Evolutionary conservation across 2,888 invertebrate genomes (phyloP).

Genomic region (Hymenopus coronatus): DNA sequence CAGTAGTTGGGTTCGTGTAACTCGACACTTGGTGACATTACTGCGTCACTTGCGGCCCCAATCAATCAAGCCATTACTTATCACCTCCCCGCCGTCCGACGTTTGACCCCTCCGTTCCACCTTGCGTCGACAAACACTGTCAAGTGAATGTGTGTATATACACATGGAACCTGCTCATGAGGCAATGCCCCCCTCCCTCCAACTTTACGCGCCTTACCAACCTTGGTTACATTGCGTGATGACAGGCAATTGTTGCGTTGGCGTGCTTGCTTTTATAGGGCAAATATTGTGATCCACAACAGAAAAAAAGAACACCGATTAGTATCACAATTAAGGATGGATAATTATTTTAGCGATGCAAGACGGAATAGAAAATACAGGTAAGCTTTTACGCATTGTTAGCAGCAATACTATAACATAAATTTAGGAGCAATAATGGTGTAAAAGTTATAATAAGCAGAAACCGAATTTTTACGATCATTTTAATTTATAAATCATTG

Average conservation of each 20-base stretch:
- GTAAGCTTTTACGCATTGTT: no score
- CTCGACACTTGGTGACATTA: constrained; percentile 1
- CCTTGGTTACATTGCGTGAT: neutral
- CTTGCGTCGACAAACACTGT: constrained; percentile 20
- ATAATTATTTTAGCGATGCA: neutral
- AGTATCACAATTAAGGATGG: neutral
- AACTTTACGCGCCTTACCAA: neutral
- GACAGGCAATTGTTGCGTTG: neutral
- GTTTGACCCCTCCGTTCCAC: constrained; percentile 17
- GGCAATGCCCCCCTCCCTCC: neutral
- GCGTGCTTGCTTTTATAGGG: neutral
- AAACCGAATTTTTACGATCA: no score
- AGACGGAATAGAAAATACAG: neutral
- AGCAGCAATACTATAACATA: no score
- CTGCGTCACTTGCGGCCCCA: constrained; percentile 22
- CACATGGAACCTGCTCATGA: neutral
- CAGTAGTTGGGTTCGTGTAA: neutral
- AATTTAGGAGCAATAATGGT: no score
- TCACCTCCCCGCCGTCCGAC: constrained; percentile 12
- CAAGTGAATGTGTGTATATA: neutral
- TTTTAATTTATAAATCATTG: no score
- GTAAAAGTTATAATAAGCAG: no score
- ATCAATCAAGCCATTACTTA: constrained; percentile 27
- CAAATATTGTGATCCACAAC: neutral
- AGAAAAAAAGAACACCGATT: neutral